Percentiles rank a stretch among this genome's conserved stretches.
phyloP scores from a whole-genome alignment of 1,140 invertebrate genomes.

The Trichogramma pretiosum region DNA sequence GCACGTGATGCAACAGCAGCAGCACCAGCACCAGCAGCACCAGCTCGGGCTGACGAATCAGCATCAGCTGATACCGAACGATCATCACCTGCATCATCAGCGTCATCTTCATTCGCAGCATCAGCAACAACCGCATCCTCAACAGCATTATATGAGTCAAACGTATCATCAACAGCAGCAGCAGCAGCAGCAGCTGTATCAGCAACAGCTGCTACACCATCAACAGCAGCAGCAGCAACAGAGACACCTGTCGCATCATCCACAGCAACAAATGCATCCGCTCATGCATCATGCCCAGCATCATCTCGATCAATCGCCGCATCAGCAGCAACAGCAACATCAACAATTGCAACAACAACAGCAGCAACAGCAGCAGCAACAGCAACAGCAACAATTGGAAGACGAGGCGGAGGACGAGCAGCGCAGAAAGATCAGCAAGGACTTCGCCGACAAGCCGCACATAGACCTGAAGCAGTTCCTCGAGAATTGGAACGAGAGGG shows the following conservation, averaged over 20 bases:
- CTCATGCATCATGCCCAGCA: not conserved
- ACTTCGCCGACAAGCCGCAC: constrained; percentile 39
- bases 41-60: no score
- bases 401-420: constrained; percentile 11
- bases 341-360: not conserved
- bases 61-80: no score
- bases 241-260: constrained; percentile 1
- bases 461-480: constrained; percentile 43
- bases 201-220: constrained; percentile 2
- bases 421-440: constrained; percentile 25
- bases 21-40: not conserved
- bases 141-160: constrained; percentile 1
- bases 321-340: not conserved
- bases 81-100: constrained; percentile 1
- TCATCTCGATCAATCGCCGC: not conserved
- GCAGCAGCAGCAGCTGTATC: not conserved
- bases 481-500: constrained; percentile 43
- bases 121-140: not conserved
- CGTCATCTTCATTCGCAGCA: not conserved
- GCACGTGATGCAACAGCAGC: constrained; percentile 10
- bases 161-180: not conserved
- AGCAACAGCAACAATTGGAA: constrained; percentile 16
- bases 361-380: constrained; percentile 13
- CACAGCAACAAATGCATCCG: not conserved
- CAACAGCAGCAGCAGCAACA: constrained; percentile 6